phyloP scores from a whole-genome alignment of 2,113 vertebrate species.

The Centropus bengalensis region DNA sequence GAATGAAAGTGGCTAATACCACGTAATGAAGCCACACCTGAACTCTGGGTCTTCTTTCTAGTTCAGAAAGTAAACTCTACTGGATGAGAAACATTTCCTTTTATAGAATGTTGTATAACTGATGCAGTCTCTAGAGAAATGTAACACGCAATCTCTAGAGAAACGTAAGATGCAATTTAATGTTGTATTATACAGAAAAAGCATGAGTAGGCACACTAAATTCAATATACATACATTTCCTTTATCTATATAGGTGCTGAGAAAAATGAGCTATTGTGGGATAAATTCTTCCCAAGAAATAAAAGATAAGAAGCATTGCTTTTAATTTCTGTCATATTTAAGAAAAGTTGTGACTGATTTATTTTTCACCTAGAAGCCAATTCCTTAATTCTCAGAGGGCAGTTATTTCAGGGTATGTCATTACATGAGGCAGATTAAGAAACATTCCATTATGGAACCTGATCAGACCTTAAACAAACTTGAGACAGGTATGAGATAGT shows the following conservation, averaged over 20 bases:
- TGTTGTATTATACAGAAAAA: not conserved
- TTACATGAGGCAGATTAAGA: not conserved
- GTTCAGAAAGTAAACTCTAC: not conserved
- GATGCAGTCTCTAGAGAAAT: not conserved
- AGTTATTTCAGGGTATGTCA: not conserved
- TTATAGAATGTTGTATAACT: not conserved
- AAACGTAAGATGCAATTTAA: not conserved
- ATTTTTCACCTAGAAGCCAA: rapidly evolving
- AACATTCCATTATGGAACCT: not conserved
- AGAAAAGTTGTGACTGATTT: not conserved
- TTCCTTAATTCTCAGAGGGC: not conserved
- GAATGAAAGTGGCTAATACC: not conserved
- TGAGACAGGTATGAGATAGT: not conserved
- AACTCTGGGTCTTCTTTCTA: not conserved
- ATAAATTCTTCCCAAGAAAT: not conserved
- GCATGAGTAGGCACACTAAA: not conserved
- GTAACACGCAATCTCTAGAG: not conserved
- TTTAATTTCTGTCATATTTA: not conserved
- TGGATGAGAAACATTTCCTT: not conserved
- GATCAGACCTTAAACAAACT: not conserved
- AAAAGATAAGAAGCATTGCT: not conserved
- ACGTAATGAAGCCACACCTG: not conserved
- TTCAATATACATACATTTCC: not conserved
- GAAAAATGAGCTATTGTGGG: rapidly evolving
- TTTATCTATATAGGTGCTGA: not conserved